Conservation (phyloP, 2,113 vertebrate species). For the Semicossyphus pulcher region DNA sequence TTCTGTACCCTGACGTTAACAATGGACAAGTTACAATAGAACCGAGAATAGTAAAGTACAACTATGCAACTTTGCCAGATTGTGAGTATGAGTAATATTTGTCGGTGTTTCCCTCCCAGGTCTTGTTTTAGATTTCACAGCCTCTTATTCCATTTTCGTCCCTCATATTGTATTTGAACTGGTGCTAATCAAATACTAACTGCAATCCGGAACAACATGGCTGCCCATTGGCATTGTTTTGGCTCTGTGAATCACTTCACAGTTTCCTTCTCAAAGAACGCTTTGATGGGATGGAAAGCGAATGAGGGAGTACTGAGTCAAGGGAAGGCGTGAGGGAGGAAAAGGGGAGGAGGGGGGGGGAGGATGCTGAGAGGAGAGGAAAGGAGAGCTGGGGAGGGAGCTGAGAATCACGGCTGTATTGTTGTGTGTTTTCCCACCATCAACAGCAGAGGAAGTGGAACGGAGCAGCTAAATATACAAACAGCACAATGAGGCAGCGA, state of each 20-base stretch:
- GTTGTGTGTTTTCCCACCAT: constrained; percentile 80
- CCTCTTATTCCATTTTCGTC: constrained; percentile 24
- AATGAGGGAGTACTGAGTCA: constrained; percentile 44
- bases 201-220: constrained; percentile 29
- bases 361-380: constrained; percentile 34
- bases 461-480: constrained; percentile 82
- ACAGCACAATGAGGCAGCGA: constrained; percentile 73
- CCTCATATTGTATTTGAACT: constrained; percentile 38
- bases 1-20: neutral
- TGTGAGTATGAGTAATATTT: constrained; percentile 17
- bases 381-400: constrained; percentile 19
- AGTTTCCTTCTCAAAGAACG: constrained; percentile 63
- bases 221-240: constrained; percentile 30
- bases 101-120: neutral
- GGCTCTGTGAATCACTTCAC: constrained; percentile 60
- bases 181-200: constrained; percentile 17
- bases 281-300: constrained; percentile 46
- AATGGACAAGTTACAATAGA: neutral
- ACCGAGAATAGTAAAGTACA: constrained; percentile 7
- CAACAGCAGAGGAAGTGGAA: constrained; percentile 80
- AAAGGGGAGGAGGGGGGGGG: constrained; percentile 4
- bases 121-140: constrained; percentile 15
- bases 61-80: neutral
- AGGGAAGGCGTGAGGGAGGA: constrained; percentile 32
- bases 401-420: constrained; percentile 61